A percentile compares a stretch with the other conserved stretches of the same genome.
Conservation (phyloP, 1,140 invertebrate species). For the Cotesia chilonis region DNA sequence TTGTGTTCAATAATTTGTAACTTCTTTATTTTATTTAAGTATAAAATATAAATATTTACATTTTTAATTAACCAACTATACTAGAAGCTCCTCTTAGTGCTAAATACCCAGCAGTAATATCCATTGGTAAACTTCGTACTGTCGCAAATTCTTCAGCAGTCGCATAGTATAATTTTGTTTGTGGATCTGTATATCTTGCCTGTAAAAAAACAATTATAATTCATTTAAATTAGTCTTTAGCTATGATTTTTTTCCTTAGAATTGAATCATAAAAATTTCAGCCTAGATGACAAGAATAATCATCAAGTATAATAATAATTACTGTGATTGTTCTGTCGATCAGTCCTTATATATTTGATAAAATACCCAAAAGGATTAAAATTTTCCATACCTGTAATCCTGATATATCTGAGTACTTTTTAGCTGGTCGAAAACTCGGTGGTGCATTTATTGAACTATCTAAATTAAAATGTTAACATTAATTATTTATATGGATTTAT, state of each 20-base stretch:
- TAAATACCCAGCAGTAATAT: conserved; percentile 88
- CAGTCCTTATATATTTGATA: too few relatives aligned
- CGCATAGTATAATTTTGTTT: conserved; percentile 86
- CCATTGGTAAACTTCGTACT: conserved; percentile 85
- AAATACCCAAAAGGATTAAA: too few relatives aligned
- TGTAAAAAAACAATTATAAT: conserved; percentile 55
- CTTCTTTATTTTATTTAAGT: conserved; percentile 4
- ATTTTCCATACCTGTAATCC: conserved; percentile 69
- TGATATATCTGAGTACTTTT: conserved; percentile 94
- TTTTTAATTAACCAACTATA: conserved; percentile 74
- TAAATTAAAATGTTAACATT: conserved; percentile 50
- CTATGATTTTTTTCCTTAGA: too few relatives aligned
- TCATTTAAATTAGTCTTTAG: too few relatives aligned
- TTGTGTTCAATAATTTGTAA: conserved; percentile 8
- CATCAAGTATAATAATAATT: too few relatives aligned
- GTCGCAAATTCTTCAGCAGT: conserved; percentile 87
- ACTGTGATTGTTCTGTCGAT: too few relatives aligned
- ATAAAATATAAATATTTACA: conserved; percentile 17
- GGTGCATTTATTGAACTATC: conserved; percentile 88
- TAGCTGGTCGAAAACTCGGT: conserved; percentile 87
- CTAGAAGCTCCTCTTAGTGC: conserved; percentile 85
- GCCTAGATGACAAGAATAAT: too few relatives aligned
- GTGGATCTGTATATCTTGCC: conserved; percentile 90
- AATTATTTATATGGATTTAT: neutral
- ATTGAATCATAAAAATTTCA: too few relatives aligned